A percentile compares a stretch with the other conserved stretches of the same genome.
These are phyloP conservation scores for Arctocebus calabarensis DNA, from an alignment of 2,797 vertebrate genomes.

Conservation along the genomic window DNA sequence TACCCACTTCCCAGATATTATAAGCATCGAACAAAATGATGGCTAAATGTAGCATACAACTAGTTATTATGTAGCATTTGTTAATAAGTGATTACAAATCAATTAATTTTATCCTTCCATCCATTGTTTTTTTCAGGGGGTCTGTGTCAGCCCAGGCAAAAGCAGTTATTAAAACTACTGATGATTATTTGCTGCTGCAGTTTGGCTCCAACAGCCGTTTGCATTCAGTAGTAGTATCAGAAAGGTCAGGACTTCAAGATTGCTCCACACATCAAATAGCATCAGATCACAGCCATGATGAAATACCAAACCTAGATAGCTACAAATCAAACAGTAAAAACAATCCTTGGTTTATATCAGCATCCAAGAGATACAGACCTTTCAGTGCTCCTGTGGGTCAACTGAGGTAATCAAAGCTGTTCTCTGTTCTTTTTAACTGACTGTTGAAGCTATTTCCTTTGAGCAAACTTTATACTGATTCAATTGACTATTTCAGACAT, in stretches of 20 bases:
- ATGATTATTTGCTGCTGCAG: conserved; percentile 67
- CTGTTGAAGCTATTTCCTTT: conserved; percentile 72
- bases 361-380: conserved; percentile 85
- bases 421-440: conserved; percentile 80
- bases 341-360: conserved; percentile 82
- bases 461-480: conserved; percentile 77
- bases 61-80: conserved; percentile 14
- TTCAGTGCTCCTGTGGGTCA: conserved; percentile 85
- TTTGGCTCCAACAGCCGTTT: conserved; percentile 68
- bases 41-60: neutral
- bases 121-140: conserved; percentile 73
- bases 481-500: conserved; percentile 72
- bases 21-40: conserved; percentile 29
- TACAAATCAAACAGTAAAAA: conserved; percentile 85
- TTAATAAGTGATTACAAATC: conserved; percentile 45
- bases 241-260: conserved; percentile 84
- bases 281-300: conserved; percentile 83
- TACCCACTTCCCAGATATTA: neutral
- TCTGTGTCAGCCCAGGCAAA: conserved; percentile 67
- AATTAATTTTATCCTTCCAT: conserved; percentile 26
- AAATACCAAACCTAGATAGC: conserved; percentile 82
- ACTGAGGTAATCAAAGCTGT: conserved; percentile 88
- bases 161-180: conserved; percentile 77
- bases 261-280: conserved; percentile 86
- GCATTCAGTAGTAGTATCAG: conserved; percentile 78